Evolutionary conservation across 53 echinoderm and acorn worm species (phyloP).

Genomic region (Holothuria scabra): DNA sequence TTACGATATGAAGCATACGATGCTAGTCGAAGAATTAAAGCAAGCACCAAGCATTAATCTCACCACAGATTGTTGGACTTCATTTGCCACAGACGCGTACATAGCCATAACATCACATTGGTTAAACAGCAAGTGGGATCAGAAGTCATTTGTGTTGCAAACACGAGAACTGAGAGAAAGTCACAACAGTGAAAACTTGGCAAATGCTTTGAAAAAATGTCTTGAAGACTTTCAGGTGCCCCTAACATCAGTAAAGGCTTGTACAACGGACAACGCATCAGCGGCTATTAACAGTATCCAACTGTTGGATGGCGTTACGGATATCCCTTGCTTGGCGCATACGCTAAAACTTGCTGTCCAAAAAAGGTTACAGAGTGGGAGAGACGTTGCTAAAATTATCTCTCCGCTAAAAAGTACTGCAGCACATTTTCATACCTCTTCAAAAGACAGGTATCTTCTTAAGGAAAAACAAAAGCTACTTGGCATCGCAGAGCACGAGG

Average conservation of each 20-base stretch:
- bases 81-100: conserved; percentile 1
- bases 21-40: conserved; percentile 8
- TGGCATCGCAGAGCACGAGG: conserved; percentile 8
- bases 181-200: conserved; percentile 20
- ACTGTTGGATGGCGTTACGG: neutral
- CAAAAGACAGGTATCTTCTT: conserved; percentile 34
- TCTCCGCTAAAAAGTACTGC: neutral
- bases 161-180: conserved; percentile 14
- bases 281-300: conserved; percentile 9
- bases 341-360: conserved; percentile 5
- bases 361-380: conserved; percentile 6
- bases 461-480: conserved; percentile 12
- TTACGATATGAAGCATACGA: conserved; percentile 17
- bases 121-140: conserved; percentile 26
- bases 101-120: conserved; percentile 16
- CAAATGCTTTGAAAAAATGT: conserved; percentile 14
- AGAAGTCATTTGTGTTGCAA: conserved; percentile 20
- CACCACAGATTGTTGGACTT: conserved; percentile 28
- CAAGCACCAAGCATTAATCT: neutral
- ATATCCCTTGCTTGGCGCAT: conserved; percentile 9
- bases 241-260: conserved; percentile 18
- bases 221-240: conserved; percentile 12
- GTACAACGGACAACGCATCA: conserved; percentile 7
- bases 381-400: conserved; percentile 14
- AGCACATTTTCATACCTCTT: conserved; percentile 22